Percentiles rank a stretch among this genome's conserved stretches.
Conservation (phyloP, 2,888 invertebrate species). For the Eupithecia subfuscata region DNA sequence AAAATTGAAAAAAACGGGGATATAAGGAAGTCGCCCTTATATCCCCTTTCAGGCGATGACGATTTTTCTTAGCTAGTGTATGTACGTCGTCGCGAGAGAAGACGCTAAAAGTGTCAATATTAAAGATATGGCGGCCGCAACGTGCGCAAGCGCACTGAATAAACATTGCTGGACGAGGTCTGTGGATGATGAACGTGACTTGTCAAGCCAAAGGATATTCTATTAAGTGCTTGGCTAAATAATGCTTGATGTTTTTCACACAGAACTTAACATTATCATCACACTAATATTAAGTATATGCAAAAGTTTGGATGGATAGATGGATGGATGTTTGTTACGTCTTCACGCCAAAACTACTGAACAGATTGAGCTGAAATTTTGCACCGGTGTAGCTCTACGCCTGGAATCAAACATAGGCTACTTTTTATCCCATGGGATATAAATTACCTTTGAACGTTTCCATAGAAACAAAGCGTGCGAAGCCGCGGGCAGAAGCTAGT, state of each 20-base stretch:
- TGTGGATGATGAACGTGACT: constrained; percentile 34
- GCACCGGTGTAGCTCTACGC: too few relatives aligned
- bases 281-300: too few relatives aligned
- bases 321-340: too few relatives aligned
- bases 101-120: constrained; percentile 40
- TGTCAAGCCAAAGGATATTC: constrained; percentile 9
- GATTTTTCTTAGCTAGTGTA: not conserved
- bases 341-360: too few relatives aligned
- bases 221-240: not conserved
- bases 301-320: too few relatives aligned
- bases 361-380: too few relatives aligned
- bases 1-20: not conserved
- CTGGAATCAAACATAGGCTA: too few relatives aligned
- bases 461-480: too few relatives aligned
- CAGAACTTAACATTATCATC: not conserved
- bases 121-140: constrained; percentile 43
- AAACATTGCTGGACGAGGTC: constrained; percentile 50
- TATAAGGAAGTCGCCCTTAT: not conserved
- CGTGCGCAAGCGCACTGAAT: constrained; percentile 51
- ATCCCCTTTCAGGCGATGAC: not conserved
- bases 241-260: not conserved
- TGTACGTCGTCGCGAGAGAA: not conserved
- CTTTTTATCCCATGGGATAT: too few relatives aligned
- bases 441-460: too few relatives aligned
- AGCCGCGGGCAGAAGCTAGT: too few relatives aligned